These are phyloP conservation scores for Sarotherodon lohbergeri DNA, from an alignment of 2,113 vertebrate genomes.

Conservation along the genomic window DNA sequence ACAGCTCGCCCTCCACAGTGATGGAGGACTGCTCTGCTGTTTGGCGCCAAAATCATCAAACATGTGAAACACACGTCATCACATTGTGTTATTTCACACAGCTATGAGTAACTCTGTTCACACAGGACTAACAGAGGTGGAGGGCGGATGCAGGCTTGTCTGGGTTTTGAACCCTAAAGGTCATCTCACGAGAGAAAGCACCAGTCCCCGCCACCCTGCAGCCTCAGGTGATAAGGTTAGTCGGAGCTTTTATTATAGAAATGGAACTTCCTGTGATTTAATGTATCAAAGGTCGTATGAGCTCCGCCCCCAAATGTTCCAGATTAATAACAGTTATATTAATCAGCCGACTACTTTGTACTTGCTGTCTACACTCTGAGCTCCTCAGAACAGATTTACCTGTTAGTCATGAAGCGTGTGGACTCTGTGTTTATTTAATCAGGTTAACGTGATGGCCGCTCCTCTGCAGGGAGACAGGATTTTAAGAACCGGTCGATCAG, in stretches of 20 bases:
- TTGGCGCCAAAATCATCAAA: fast-evolving
- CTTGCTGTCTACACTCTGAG: background rate
- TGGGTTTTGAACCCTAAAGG: background rate
- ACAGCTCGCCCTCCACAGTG: background rate
- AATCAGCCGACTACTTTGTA: background rate
- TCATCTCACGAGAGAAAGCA: background rate
- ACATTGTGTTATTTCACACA: fast-evolving
- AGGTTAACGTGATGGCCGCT: fast-evolving
- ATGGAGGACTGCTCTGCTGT: background rate
- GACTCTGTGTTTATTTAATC: background rate
- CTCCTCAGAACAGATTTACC: background rate
- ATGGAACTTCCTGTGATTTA: background rate
- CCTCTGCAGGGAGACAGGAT: fast-evolving
- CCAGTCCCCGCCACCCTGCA: fast-evolving
- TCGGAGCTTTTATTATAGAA: background rate
- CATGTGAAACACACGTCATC: fast-evolving
- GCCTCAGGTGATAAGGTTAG: background rate
- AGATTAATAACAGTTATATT: background rate
- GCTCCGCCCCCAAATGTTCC: background rate
- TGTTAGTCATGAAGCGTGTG: background rate
- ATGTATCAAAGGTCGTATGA: background rate
- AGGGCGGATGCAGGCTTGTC: background rate
- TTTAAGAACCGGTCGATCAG: fast-evolving
- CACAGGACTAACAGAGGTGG: fast-evolving
- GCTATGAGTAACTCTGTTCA: background rate